Evolutionary conservation across 2,888 invertebrate species (phyloP).

Genomic region (Acheta domesticus): DNA sequence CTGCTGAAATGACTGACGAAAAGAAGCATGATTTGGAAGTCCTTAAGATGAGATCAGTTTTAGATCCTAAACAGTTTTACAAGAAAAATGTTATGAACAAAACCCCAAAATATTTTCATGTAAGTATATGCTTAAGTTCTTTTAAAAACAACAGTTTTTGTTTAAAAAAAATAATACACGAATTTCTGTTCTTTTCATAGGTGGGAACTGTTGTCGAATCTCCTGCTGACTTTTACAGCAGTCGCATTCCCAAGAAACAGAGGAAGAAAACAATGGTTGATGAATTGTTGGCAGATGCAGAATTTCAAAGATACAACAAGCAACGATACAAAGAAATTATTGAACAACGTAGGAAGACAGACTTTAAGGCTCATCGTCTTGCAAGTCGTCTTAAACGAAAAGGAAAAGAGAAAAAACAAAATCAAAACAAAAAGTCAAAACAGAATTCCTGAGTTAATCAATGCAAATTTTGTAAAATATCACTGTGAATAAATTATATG

Average conservation of each 20-base stretch:
- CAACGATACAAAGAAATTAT: slow-evolving; percentile 71
- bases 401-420: slow-evolving; percentile 18
- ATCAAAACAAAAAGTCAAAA: too few species aligned
- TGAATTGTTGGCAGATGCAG: slow-evolving; percentile 85
- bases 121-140: slow-evolving; percentile 44
- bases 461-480: too few species aligned
- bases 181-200: slow-evolving; percentile 46
- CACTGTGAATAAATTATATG: too few species aligned
- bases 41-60: slow-evolving; percentile 85
- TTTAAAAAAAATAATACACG: not conserved
- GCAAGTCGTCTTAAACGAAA: slow-evolving; percentile 71
- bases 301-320: slow-evolving; percentile 75
- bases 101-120: slow-evolving; percentile 91
- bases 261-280: slow-evolving; percentile 89
- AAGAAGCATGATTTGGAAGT: slow-evolving; percentile 82
- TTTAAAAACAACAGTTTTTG: not conserved
- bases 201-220: slow-evolving; percentile 80
- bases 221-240: slow-evolving; percentile 81
- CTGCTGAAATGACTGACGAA: slow-evolving; percentile 86
- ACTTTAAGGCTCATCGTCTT: slow-evolving; percentile 63
- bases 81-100: slow-evolving; percentile 85
- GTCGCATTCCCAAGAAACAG: slow-evolving; percentile 78
- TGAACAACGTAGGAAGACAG: slow-evolving; percentile 64
- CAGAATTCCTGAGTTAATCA: too few species aligned
- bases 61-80: slow-evolving; percentile 93